Evolutionary conservation across 2,797 vertebrate species (phyloP).

Genomic region (Trichosurus vulpecula): DNA sequence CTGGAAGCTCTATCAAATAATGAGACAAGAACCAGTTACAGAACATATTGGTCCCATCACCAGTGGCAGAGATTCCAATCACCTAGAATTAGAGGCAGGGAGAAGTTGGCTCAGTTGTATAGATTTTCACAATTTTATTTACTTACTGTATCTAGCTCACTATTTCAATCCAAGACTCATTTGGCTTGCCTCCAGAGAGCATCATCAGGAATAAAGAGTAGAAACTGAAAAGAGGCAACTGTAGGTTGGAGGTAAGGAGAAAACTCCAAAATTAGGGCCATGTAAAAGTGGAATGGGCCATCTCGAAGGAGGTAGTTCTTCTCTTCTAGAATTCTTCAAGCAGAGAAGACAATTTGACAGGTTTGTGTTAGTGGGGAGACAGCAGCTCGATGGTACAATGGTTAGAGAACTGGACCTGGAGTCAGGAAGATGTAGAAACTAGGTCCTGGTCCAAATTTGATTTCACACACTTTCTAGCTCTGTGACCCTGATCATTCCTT

Average conservation of each 20-base stretch:
- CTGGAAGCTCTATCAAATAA: background rate
- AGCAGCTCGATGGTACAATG: background rate
- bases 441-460: background rate
- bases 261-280: background rate
- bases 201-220: background rate
- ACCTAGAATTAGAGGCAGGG: background rate
- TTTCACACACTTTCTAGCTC: background rate
- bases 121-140: constrained; percentile 63
- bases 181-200: background rate
- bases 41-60: background rate
- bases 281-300: background rate
- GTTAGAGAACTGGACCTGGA: background rate
- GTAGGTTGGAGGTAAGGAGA: background rate
- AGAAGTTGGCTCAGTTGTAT: constrained; percentile 3
- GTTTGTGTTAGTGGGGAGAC: background rate
- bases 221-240: background rate
- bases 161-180: background rate
- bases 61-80: background rate
- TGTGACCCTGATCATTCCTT: background rate
- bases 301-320: background rate
- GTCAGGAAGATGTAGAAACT: background rate
- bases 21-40: background rate
- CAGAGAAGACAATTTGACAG: background rate
- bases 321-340: background rate
- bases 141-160: constrained; percentile 42